These are phyloP conservation scores for Thymelicus lineola DNA, from an alignment of 2,888 invertebrate genomes.

Conservation along the genomic window DNA sequence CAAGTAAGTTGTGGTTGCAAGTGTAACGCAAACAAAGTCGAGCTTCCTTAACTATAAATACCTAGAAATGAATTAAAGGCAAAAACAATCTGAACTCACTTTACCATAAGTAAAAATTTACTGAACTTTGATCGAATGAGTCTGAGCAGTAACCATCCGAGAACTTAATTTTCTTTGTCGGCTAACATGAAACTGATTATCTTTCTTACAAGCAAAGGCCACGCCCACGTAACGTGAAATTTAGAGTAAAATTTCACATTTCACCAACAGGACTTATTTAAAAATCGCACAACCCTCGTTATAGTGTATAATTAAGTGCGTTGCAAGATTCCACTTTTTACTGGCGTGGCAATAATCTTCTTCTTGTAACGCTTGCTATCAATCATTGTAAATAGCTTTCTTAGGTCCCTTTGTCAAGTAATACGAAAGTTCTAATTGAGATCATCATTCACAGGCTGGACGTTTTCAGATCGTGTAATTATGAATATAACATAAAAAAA, in stretches of 20 bases:
- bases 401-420: constrained; percentile 7
- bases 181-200: not conserved
- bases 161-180: not conserved
- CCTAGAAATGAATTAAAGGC: too few species aligned
- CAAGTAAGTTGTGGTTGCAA: too few species aligned
- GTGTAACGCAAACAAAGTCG: too few species aligned
- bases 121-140: not conserved
- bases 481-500: not conserved
- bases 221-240: not conserved
- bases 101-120: too few species aligned
- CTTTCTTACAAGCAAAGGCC: not conserved
- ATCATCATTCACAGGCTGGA: constrained; percentile 2
- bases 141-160: not conserved
- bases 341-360: not conserved
- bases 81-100: too few species aligned
- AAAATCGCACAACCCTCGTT: not conserved
- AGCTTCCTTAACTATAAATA: too few species aligned
- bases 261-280: too few species aligned
- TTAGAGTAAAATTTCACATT: not conserved
- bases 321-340: not conserved
- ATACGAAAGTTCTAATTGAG: constrained; percentile 6
- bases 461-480: not conserved
- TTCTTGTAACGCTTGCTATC: constrained; percentile 3
- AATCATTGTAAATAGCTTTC: constrained; percentile 10
- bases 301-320: constrained; percentile 1